Percentiles rank a stretch among this genome's conserved stretches.
These are phyloP conservation scores for Lamprologus lemairii DNA, from an alignment of 2,113 vertebrate genomes.

Conservation along the genomic window DNA sequence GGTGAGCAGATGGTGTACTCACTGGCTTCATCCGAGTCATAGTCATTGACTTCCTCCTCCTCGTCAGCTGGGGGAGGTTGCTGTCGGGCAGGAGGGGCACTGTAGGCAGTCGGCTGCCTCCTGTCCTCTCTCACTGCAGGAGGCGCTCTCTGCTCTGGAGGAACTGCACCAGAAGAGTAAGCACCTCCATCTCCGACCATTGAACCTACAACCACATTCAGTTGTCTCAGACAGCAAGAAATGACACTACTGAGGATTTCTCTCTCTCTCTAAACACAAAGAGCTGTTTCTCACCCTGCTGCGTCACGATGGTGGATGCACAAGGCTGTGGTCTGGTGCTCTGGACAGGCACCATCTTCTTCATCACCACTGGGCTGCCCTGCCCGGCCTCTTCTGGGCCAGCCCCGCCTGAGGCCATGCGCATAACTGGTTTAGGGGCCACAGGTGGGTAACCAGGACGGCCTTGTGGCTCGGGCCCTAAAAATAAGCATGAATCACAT, in stretches of 20 bases:
- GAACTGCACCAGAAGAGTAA: conserved; percentile 30
- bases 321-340: conserved; percentile 58
- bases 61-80: conserved; percentile 74
- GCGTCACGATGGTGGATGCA: conserved; percentile 17
- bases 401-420: conserved; percentile 41
- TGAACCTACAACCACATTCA: conserved; percentile 22
- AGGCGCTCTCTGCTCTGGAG: conserved; percentile 70
- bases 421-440: conserved; percentile 57
- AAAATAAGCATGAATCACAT: neutral
- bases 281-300: conserved; percentile 68
- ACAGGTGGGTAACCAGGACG: conserved; percentile 60
- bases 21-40: conserved; percentile 96
- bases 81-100: conserved; percentile 41
- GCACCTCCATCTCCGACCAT: conserved; percentile 38
- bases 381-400: conserved; percentile 46
- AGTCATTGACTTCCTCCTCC: conserved; percentile 89
- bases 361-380: conserved; percentile 66
- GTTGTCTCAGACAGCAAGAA: neutral
- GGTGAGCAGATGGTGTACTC: conserved; percentile 49
- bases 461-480: conserved; percentile 35
- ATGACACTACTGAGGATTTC: neutral
- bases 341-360: conserved; percentile 74
- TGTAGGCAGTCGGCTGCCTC: conserved; percentile 60
- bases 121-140: conserved; percentile 72
- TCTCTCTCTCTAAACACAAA: neutral